Evolutionary conservation across 2,888 invertebrate species (phyloP), one percentile per base, ranked within the genome.

Genomic region (Drosophila atripex): DNA sequence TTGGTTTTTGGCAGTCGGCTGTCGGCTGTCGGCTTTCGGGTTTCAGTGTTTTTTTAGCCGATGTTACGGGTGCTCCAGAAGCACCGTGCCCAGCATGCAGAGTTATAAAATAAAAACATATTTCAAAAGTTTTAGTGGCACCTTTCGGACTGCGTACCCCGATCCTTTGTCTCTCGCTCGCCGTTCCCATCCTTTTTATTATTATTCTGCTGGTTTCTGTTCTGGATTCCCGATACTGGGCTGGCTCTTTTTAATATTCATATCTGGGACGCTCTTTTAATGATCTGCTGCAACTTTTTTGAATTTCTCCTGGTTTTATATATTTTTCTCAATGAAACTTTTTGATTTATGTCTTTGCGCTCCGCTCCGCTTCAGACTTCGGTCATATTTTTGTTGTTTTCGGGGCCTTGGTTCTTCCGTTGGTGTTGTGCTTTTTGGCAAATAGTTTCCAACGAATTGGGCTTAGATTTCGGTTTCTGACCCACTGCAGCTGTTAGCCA

Each of bases 401-500:
- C 14, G 43, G 38, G 18, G 59, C 16, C 35, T 49, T 64, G 18
- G n/a, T 57, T 54, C 64, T 47, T 55, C 12, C 9, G 28, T 9
- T 32, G 12, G 4, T 32, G 32, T 1, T 32, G 32, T 12, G 32
- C 32, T 69, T 73, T 76, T 64, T 88, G 83, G 88, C 88, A 89
- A 89, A 89, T 86, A 88, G 89, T 88, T 88, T 88, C 89, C 89
- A 84, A 79, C 78, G 89, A 88, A 88, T 85, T 80, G 75, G 72
- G 77, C 83, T 84, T 83, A 82, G 76, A 85, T 77, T 72, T 71
- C 23, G 54, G 64, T 47, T 60, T 52, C 39, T 52, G 35, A 54
- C 23, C 41, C 58, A 58, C 18, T 68, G 69, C 76, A 65, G 68
- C 76, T 72, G 71, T 72, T 72, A 16, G 76, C 73, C 80, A 88